Evolutionary conservation across 2,797 vertebrate species (phyloP).

Genomic region (Phoeniculus purpureus): DNA sequence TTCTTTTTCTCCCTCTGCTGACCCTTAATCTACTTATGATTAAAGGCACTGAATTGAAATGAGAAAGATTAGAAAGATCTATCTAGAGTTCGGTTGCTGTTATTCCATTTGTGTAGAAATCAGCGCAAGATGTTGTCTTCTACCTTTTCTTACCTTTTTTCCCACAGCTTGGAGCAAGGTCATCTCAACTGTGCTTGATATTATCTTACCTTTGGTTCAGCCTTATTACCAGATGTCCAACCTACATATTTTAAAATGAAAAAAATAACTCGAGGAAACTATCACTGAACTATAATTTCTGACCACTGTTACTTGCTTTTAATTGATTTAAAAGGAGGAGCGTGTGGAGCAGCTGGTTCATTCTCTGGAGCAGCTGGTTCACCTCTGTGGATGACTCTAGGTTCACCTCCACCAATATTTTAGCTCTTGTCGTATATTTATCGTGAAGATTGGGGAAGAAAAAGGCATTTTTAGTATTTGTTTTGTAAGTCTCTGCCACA

Average conservation of each 20-base stretch:
- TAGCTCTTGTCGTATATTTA: not conserved
- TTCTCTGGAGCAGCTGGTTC: rapidly evolving
- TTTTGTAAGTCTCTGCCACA: not conserved
- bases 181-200: not conserved
- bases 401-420: not conserved
- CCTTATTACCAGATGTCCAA: not conserved
- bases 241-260: not conserved
- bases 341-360: rapidly evolving
- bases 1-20: not conserved
- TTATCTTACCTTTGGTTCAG: not conserved
- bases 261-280: not conserved
- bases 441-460: not conserved
- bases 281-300: not conserved
- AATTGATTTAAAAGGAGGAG: not conserved
- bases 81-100: not conserved
- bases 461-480: not conserved
- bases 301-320: not conserved
- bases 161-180: not conserved
- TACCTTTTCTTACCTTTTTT: not conserved
- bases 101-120: not conserved
- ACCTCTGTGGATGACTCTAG: not conserved
- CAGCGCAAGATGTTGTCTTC: not conserved
- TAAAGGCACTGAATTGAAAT: not conserved
- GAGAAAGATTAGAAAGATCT: not conserved
- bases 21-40: not conserved